Evolutionary conservation across 2,113 vertebrate species (phyloP).

Genomic region (Agapornis roseicollis): DNA sequence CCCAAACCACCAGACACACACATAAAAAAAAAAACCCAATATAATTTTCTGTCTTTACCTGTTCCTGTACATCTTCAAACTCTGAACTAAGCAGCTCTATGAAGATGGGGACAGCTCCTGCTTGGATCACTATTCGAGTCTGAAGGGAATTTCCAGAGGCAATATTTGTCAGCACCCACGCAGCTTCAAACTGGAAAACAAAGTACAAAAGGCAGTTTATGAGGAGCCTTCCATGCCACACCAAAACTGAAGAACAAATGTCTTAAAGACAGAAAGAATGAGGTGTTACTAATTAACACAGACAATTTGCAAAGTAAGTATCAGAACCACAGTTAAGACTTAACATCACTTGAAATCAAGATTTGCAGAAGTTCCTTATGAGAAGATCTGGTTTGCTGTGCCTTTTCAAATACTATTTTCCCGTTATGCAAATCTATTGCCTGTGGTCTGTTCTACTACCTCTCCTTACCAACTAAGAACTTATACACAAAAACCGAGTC

Average conservation of each 20-base stretch:
- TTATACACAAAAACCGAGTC: not conserved
- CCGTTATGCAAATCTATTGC: not conserved
- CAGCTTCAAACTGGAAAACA: constrained; percentile 91
- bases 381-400: not conserved
- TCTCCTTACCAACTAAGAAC: not conserved
- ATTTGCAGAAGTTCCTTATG: not conserved
- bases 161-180: constrained; percentile 98
- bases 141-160: constrained; percentile 97
- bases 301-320: not conserved
- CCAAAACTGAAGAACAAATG: not conserved
- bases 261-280: not conserved
- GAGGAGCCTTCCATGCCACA: not conserved
- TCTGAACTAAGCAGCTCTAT: constrained; percentile 96
- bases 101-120: constrained; percentile 96
- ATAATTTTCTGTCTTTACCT: constrained; percentile 74
- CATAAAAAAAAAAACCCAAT: not conserved
- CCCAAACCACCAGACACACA: not conserved
- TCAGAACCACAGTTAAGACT: not conserved
- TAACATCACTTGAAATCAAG: not conserved
- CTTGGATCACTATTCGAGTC: constrained; percentile 96
- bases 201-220: not conserved
- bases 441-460: not conserved
- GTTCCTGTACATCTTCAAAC: constrained; percentile 97
- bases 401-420: not conserved
- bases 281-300: not conserved